These are phyloP conservation scores for Aphodius sticticus DNA, from an alignment of 2,888 invertebrate species.

Conservation along the genomic window DNA sequence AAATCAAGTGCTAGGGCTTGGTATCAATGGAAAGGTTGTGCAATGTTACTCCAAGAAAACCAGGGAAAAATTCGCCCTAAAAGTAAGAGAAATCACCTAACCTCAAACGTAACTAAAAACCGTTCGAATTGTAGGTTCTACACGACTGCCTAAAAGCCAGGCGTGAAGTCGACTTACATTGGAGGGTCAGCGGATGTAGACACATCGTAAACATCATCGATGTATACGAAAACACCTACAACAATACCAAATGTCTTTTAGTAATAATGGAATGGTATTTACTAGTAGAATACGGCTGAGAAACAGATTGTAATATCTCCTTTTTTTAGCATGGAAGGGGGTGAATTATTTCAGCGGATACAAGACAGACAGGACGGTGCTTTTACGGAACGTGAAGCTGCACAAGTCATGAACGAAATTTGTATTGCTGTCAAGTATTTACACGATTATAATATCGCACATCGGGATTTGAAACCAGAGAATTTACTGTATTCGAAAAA, in stretches of 20 bases:
- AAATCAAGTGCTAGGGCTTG: constrained; percentile 91
- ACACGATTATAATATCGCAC: constrained; percentile 94
- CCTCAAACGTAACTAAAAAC: constrained; percentile 13
- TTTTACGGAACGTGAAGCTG: constrained; percentile 96
- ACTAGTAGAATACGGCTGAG: constrained; percentile 29
- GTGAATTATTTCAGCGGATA: constrained; percentile 96
- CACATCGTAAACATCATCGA: constrained; percentile 93
- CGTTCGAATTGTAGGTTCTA: constrained; percentile 69
- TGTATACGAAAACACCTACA: constrained; percentile 97
- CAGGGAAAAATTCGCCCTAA: constrained; percentile 85
- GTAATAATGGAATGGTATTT: constrained; percentile 98
- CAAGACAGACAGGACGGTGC: constrained; percentile 94
- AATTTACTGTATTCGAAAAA: constrained; percentile 89
- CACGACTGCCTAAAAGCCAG: constrained; percentile 92
- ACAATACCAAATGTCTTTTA: constrained; percentile 88
- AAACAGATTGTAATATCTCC: background rate
- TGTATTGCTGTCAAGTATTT: constrained; percentile 93
- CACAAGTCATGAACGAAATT: constrained; percentile 95
- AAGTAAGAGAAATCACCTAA: constrained; percentile 66
- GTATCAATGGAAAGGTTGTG: constrained; percentile 98
- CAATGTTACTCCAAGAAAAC: constrained; percentile 85
- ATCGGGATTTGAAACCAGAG: constrained; percentile 97
- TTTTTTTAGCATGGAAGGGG: constrained; percentile 88
- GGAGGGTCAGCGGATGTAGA: constrained; percentile 88
- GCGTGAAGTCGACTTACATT: constrained; percentile 95